These are phyloP conservation scores for Melanerpes formicivorus DNA, from an alignment of 2,113 vertebrate species.

Conservation along the genomic window DNA sequence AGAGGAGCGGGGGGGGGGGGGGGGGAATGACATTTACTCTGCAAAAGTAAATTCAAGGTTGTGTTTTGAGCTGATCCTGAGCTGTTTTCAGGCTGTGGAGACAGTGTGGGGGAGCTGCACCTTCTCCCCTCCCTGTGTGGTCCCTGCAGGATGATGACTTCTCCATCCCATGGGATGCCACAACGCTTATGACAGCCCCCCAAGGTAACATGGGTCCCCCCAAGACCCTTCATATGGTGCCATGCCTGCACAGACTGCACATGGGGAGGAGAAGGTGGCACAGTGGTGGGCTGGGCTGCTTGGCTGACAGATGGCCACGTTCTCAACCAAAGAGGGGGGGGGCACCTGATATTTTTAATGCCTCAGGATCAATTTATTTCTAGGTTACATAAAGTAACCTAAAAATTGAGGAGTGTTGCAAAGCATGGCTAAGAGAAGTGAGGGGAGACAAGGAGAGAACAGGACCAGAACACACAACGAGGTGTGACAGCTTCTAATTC, in stretches of 20 bases:
- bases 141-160: neutral
- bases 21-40: neutral
- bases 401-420: neutral
- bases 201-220: neutral
- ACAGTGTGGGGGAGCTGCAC: neutral
- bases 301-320: constrained; percentile 37
- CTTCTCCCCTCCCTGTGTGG: neutral
- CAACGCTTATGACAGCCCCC: neutral
- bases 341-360: constrained; percentile 21
- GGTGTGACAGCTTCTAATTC: constrained; percentile 54
- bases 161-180: neutral
- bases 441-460: constrained; percentile 41
- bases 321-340: neutral
- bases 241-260: neutral
- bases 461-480: neutral
- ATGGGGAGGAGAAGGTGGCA: constrained; percentile 32
- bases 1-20: neutral
- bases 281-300: constrained; percentile 31
- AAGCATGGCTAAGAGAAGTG: neutral
- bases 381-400: constrained; percentile 27
- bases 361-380: constrained; percentile 53
- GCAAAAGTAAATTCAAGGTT: neutral
- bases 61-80: neutral
- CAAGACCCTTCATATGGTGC: neutral
- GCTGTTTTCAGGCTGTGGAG: neutral